Evolutionary conservation across 2,888 invertebrate species (phyloP), one percentile per base, ranked within the genome.

Genomic region (Muscina levida): DNA sequence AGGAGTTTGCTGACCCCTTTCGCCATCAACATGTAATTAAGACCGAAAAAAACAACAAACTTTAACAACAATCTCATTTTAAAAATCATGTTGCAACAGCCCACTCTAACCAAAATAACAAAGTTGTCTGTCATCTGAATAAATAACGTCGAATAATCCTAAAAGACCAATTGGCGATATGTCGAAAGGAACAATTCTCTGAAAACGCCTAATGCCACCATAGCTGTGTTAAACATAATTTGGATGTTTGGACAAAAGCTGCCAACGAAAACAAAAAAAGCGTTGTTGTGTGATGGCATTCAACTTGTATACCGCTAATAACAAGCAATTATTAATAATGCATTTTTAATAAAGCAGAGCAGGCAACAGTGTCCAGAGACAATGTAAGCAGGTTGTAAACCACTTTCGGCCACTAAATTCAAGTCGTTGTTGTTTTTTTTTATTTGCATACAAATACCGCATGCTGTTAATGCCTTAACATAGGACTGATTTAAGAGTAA

Each of bases 301-400:
- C 82, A 83, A 66, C 70, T 74, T 70, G 80, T 82, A 83, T 82
- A 79, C 71, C 39, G 71, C 74, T 84, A 77, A 78, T 75, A 77
- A 74, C 70, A 66, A 80, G 72, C 68, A 82, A 82, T 83, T 83
- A 82, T 79, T 15, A 39, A 71, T 66, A 70, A 81, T 81, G 53
- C 44, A 56, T 51, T 17, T 62, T 4, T 57, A 57, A 57, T 8
- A 15, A 57, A 31, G 15, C 22, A 53, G n/a, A 17, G 5, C 15
- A n/a, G 22, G 13, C 53, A 53, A 13, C 53, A 53, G 2, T 8
- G 22, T 22, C 10, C 15, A 31, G 31, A 31, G 3, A 31, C 31
- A 31, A 31, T 31, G 31, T 31, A 31, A 31, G n/a, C n/a, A 31
- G 31, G 31, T 8, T 31, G 31, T 31, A 31, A 31, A 31, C 8